A percentile compares a stretch with the other conserved stretches of the same genome.
Conservation (phyloP, 1,140 invertebrate genomes). For the Homalodisca vitripennis region DNA sequence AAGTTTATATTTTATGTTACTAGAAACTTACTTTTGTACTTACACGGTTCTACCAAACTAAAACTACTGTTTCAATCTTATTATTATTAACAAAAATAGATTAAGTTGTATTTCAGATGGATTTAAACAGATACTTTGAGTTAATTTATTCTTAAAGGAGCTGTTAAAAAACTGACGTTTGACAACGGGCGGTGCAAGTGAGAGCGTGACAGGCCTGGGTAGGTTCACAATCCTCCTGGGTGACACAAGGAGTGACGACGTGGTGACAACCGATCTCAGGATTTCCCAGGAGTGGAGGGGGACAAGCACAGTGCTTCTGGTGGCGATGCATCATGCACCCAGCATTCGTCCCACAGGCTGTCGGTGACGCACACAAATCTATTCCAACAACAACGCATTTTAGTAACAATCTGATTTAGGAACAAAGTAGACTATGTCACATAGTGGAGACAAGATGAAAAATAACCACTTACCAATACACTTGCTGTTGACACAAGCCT, state of each 20-base stretch:
- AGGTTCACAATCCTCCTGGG: constrained; percentile 62
- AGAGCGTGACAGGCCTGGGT: constrained; percentile 71
- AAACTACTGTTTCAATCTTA: too few relatives aligned
- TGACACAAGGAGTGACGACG: constrained; percentile 59
- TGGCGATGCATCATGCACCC: constrained; percentile 68
- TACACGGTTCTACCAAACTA: too few relatives aligned
- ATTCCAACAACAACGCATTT: constrained; percentile 22
- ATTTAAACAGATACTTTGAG: too few relatives aligned
- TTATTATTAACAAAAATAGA: too few relatives aligned
- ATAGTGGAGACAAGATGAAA: background rate
- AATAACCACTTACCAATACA: constrained; percentile 57
- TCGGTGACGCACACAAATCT: constrained; percentile 69
- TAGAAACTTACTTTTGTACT: too few relatives aligned
- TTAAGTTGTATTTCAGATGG: too few relatives aligned
- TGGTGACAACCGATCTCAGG: constrained; percentile 69
- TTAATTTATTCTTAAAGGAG: too few relatives aligned
- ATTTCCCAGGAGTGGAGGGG: constrained; percentile 69
- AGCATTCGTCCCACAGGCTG: constrained; percentile 84
- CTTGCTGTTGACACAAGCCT: constrained; percentile 71
- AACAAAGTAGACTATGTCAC: background rate
- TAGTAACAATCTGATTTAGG: background rate
- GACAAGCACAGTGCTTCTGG: constrained; percentile 70
- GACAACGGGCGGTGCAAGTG: constrained; percentile 71
- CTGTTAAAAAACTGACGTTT: constrained; percentile 52
- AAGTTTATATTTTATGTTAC: too few relatives aligned